Evolutionary conservation across 1,140 invertebrate species (phyloP).

Genomic region (Octopus bimaculoides): DNA sequence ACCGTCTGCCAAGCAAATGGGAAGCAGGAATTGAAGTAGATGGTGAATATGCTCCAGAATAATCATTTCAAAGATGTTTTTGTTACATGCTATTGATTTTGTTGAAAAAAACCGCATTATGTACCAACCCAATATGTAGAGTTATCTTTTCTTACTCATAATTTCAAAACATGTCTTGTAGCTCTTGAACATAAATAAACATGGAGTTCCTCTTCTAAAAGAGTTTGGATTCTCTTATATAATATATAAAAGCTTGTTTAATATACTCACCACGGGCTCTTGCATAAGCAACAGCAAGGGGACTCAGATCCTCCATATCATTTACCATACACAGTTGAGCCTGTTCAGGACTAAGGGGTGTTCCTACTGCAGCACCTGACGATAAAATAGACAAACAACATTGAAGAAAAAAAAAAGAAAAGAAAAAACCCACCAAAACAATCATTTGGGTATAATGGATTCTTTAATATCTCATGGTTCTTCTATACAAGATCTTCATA

Average conservation of each 20-base stretch:
- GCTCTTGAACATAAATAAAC: background rate
- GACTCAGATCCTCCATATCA: constrained; percentile 78
- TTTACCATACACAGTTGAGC: constrained; percentile 90
- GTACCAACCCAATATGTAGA: too few species aligned
- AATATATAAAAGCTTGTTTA: background rate
- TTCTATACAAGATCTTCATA: too few species aligned
- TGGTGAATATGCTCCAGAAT: too few species aligned
- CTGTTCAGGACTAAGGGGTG: constrained; percentile 72
- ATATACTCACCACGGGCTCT: constrained; percentile 71
- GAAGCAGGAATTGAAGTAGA: too few species aligned
- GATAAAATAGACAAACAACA: background rate
- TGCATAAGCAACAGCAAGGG: constrained; percentile 91
- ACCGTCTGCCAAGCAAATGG: too few species aligned
- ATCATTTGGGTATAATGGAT: too few species aligned
- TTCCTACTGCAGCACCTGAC: constrained; percentile 80
- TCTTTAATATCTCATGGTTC: too few species aligned
- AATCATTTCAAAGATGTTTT: too few species aligned
- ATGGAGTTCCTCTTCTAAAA: background rate
- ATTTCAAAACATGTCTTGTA: background rate
- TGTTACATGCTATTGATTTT: too few species aligned
- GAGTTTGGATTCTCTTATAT: background rate
- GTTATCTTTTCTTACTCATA: too few species aligned
- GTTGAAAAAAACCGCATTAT: too few species aligned
- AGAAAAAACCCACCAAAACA: background rate
- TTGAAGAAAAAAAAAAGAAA: background rate